Conservation (phyloP, 2,113 vertebrate species). For the Siniperca knerii region DNA sequence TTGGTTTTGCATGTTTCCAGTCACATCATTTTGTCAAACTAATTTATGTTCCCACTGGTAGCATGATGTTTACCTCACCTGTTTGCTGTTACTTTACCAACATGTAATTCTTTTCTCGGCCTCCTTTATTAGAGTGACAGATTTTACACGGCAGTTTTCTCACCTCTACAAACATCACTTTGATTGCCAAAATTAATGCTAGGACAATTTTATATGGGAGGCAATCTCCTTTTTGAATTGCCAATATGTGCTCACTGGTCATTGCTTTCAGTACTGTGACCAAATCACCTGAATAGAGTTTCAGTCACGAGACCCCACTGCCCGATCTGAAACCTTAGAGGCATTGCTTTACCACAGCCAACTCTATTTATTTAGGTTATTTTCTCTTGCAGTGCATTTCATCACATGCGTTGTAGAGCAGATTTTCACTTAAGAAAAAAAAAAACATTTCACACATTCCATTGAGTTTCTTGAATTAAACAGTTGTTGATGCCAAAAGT, state of each 20-base stretch:
- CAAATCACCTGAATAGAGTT: conserved; percentile 54
- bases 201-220: conserved; percentile 27
- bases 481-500: conserved; percentile 32
- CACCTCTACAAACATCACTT: conserved; percentile 57
- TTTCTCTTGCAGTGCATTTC: conserved; percentile 62
- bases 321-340: conserved; percentile 46
- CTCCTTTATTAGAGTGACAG: conserved; percentile 27
- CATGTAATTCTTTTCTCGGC: conserved; percentile 20
- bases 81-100: conserved; percentile 31
- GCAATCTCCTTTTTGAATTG: conserved; percentile 45
- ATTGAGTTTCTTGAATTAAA: conserved; percentile 37
- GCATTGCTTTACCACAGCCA: conserved; percentile 38
- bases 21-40: conserved; percentile 36
- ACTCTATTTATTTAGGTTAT: conserved; percentile 51
- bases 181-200: conserved; percentile 42
- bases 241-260: conserved; percentile 45
- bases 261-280: conserved; percentile 34
- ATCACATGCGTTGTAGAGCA: conserved; percentile 44
- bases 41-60: conserved; percentile 34
- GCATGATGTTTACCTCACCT: conserved; percentile 52
- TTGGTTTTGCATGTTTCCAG: conserved; percentile 62
- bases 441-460: conserved; percentile 9
- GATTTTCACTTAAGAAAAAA: conserved; percentile 33
- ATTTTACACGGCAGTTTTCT: conserved; percentile 44
- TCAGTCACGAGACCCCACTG: conserved; percentile 38